Conservation (phyloP, 2,797 vertebrate species). For the Florisuga fusca region DNA sequence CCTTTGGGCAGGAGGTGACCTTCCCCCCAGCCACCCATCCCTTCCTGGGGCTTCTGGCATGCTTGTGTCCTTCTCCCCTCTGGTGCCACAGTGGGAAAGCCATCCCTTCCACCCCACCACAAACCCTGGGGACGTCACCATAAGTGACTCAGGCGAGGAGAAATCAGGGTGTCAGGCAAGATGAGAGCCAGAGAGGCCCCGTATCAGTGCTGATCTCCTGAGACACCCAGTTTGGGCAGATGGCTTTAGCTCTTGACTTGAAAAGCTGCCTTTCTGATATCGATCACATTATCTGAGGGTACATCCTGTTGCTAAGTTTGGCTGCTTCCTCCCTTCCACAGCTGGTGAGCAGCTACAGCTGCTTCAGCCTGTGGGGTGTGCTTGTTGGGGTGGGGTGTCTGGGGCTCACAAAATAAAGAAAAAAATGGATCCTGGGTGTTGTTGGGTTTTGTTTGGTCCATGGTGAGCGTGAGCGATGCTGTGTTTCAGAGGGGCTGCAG, state of each 20-base stretch:
- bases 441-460: accelerated
- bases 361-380: background rate
- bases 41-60: accelerated
- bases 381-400: background rate
- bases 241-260: background rate
- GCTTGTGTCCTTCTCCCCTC: background rate
- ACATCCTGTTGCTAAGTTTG: conserved; percentile 70
- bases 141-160: background rate
- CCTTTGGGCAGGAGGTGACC: background rate
- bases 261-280: conserved; percentile 46
- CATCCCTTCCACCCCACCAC: background rate
- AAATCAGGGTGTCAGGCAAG: background rate
- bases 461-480: background rate
- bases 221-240: background rate
- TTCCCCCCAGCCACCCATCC: background rate
- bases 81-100: accelerated
- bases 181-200: background rate
- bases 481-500: accelerated
- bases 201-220: conserved; percentile 46
- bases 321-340: conserved; percentile 52
- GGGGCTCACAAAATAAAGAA: too few relatives aligned
- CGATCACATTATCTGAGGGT: conserved; percentile 68
- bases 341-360: conserved; percentile 38
- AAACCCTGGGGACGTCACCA: background rate
- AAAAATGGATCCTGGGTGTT: accelerated